These are phyloP conservation scores for Phymastichus coffea DNA, from an alignment of 1,140 invertebrate species.

Conservation along the genomic window DNA sequence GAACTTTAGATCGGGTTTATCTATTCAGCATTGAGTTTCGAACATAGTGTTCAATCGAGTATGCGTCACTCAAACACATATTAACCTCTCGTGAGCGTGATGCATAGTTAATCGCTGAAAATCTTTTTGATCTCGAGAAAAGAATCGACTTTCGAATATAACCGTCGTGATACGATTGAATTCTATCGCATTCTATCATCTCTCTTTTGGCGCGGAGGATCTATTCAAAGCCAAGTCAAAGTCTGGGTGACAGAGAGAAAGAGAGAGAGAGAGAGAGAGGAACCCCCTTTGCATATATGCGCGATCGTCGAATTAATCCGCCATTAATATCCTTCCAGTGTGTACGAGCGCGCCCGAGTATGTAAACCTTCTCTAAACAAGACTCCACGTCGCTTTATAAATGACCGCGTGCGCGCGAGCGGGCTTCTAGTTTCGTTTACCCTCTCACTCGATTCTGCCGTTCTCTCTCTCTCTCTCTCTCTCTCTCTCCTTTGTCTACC, in stretches of 20 bases:
- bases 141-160: constrained; percentile 4
- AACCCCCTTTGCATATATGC: background rate
- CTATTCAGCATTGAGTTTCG: too few relatives aligned
- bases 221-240: constrained; percentile 7
- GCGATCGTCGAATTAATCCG: constrained; percentile 53
- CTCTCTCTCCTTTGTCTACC: background rate
- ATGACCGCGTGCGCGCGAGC: too few relatives aligned
- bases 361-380: constrained; percentile 57
- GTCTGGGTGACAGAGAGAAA: too few relatives aligned
- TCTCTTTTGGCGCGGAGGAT: constrained; percentile 23
- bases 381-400: constrained; percentile 50
- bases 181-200: constrained; percentile 19
- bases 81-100: too few relatives aligned
- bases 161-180: constrained; percentile 7
- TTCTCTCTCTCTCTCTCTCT: constrained; percentile 12
- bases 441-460: background rate
- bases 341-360: constrained; percentile 29
- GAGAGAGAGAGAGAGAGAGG: too few relatives aligned
- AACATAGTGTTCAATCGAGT: too few relatives aligned
- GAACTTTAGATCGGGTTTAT: too few relatives aligned
- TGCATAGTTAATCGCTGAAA: constrained; percentile 12
- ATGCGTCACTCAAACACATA: too few relatives aligned
- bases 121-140: background rate
- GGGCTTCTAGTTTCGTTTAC: too few relatives aligned
- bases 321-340: constrained; percentile 52